Base-by-base conservation (phyloP, 2,113 vertebrate species). In the Conger conger region DNA sequence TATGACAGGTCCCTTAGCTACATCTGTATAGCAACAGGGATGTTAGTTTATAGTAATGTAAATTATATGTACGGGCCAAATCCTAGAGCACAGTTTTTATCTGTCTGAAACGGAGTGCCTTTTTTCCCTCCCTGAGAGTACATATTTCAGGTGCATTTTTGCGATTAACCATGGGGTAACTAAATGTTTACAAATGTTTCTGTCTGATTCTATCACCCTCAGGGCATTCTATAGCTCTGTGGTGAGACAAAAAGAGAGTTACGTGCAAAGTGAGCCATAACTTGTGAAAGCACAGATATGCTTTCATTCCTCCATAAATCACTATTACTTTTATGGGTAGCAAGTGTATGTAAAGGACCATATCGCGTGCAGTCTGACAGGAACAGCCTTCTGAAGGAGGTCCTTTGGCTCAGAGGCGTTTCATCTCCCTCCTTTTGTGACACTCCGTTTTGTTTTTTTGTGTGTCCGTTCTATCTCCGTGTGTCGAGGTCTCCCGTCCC, bases 181-280 rank as follows among this genome's bases (percentile, higher is more conserved):
- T 73, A 73, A 73, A 73, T 73, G 68, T 73, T n/a, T 73, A 73
- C 68, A 73, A 73, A 73, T 73, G 68, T 73, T 73, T 73, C 68
- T 73, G 27, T 73, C 27, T 73, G 68, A 73, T 33, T 73, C 68
- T 27, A 4, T 73, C 68, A 33, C 6, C 68, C 68, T 73, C 9
- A 33, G 68, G 68, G 68, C 68, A 13, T 73, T 73, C n/a, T 73
- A 33, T 30, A 73, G n/a, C 68, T 73, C 9, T 73, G 68, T 73
- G 68, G 68, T 33, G 68, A 73, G 68, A 73, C 68, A 73, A 4
- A 73, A 9, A 30, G 68, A 33, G 68, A 73, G 57, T 63, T 73
- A 33, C 27, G 68, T 30, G 3, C 68, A 30, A 13, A 33, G 68
- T 33, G 68, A 13, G 27, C 23, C 27, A 13, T 6, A 42, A 42